phyloP scores from a whole-genome alignment of 2,888 invertebrate genomes.

The Phragmatobia fuliginosa region DNA sequence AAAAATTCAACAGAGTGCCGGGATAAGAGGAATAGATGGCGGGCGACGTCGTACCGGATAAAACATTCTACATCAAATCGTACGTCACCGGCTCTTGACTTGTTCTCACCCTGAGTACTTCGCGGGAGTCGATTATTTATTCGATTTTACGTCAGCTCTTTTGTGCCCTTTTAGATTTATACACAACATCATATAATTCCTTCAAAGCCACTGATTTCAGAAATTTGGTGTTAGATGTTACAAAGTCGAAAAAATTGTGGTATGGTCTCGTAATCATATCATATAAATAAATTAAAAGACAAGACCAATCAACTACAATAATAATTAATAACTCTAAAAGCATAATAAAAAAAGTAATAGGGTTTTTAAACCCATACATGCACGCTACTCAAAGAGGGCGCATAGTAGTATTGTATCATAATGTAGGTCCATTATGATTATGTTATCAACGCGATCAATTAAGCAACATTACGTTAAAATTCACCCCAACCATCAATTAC shows the following conservation, averaged over 20 bases:
- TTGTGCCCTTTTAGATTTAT: conserved; percentile 77
- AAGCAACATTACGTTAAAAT: conserved; percentile 80
- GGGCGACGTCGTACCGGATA: conserved; percentile 76
- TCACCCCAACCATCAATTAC: conserved; percentile 78
- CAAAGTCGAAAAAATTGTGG: background rate
- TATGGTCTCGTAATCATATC: background rate
- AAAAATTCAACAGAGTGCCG: conserved; percentile 84
- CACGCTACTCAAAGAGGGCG: conserved; percentile 61
- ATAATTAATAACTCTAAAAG: conserved; percentile 57
- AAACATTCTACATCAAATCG: conserved; percentile 86
- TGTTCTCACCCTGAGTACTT: conserved; percentile 81
- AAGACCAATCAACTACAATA: background rate
- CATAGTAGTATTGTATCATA: conserved; percentile 57
- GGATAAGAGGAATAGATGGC: conserved; percentile 86
- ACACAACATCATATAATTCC: conserved; percentile 64
- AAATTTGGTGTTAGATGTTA: conserved; percentile 47
- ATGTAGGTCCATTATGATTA: conserved; percentile 71
- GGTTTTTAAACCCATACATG: conserved; percentile 68
- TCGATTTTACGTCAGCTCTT: conserved; percentile 80
- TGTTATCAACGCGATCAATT: conserved; percentile 80
- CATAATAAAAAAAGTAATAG: conserved; percentile 63
- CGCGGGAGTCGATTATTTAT: conserved; percentile 84
- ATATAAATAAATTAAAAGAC: background rate
- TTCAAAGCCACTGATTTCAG: conserved; percentile 46
- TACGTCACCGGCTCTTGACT: conserved; percentile 83